Base-by-base conservation (phyloP, 2,888 invertebrate genomes). In the Lepidocyrtoides sp. region DNA sequence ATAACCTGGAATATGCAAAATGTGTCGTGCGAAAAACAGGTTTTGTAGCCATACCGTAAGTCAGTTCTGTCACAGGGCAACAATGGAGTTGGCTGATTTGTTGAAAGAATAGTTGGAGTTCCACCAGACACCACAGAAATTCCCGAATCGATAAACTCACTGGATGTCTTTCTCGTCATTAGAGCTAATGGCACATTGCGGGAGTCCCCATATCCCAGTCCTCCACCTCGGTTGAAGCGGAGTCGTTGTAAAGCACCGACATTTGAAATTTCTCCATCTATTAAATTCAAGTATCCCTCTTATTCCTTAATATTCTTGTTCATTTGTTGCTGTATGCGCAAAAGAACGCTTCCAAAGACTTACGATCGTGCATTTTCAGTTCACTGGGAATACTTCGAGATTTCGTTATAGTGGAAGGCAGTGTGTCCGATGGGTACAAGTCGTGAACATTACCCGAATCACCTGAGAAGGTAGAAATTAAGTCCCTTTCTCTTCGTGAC, bases 391-490 rank as follows among this genome's bases (percentile, higher is more conserved):
- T 91, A 83, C 92, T 92, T 26, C 86, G 81, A 66, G 93, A 93
- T 88, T 91, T 93, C 10, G 91, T 77, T 82, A 92, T 91, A 14
- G 57, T 32, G 60, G 89, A 60, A 44, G 77, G 79, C 10, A 91
- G 32, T 10, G 77, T 63, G 12, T 92, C 92, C 0, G 86, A 51
- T 0, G 63, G 66, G 44, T 85, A 87, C 44, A 79, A 69, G 95
- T 97, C 97, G 93, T 96, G 96, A n/a, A 97, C 96, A 94, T 97
- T 97, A 3, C 98, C 98, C 85, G 97, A 97, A 95, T 98, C 98
- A 2, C 97, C 97, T 63, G 97, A 97, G 94, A 97, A 96, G 60
- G 97, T 96, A 94, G 97, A 96, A 95, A 97, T 96, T 4, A 96
- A 96, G 94, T 96, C 96, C 63, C 92, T 87, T 48, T 93, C 93